These are phyloP conservation scores for Andrena minutula DNA, from an alignment of 2,888 invertebrate genomes.

Conservation along the genomic window DNA sequence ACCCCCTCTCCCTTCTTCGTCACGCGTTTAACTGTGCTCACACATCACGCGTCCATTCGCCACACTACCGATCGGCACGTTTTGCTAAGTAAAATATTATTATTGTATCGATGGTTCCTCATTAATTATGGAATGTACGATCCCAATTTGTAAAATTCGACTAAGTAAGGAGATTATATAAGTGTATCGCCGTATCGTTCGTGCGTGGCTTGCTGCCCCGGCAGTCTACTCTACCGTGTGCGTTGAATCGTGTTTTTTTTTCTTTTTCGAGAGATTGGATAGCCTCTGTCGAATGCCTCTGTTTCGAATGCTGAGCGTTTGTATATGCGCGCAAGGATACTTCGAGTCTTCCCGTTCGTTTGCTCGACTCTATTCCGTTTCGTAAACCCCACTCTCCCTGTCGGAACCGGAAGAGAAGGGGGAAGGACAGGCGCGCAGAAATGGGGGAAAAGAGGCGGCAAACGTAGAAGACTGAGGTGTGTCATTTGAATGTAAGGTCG, in stretches of 20 bases:
- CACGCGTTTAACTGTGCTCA: constrained; percentile 78
- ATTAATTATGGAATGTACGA: constrained; percentile 81
- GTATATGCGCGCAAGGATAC: constrained; percentile 9
- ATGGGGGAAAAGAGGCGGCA: constrained; percentile 12
- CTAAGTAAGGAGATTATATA: constrained; percentile 73
- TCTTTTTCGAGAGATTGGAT: constrained; percentile 19
- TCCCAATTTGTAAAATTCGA: constrained; percentile 81
- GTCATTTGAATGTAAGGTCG: constrained; percentile 55
- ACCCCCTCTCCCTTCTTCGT: constrained; percentile 54
- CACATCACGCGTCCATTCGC: constrained; percentile 77
- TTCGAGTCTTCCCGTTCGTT: constrained; percentile 15
- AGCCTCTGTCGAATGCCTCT: constrained; percentile 30
- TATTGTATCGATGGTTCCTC: constrained; percentile 83
- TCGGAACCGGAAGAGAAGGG: background rate
- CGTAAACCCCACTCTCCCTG: background rate
- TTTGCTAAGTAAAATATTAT: constrained; percentile 80
- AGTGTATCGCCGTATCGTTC: constrained; percentile 76
- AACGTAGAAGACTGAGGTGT: constrained; percentile 27
- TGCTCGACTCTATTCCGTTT: background rate
- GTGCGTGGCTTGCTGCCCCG: constrained; percentile 79
- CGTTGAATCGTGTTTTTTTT: constrained; percentile 58
- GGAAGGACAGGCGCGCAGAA: constrained; percentile 6
- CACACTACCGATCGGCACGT: constrained; percentile 80
- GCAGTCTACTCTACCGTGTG: constrained; percentile 77
- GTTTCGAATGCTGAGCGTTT: constrained; percentile 22